Evolutionary conservation across 2,888 invertebrate species (phyloP).

Genomic region (Drosophila testacea): DNA sequence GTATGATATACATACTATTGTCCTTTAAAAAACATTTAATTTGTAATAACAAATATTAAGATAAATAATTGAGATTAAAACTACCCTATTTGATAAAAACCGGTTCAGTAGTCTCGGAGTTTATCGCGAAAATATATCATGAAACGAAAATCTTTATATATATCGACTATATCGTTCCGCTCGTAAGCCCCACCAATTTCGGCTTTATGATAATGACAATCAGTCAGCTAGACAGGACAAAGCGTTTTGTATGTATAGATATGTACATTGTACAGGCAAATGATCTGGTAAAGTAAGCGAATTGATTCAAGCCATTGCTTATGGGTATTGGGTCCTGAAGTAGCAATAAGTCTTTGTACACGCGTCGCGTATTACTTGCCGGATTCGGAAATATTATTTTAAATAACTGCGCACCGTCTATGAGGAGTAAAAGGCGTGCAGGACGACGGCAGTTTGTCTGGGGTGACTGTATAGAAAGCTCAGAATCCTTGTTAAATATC

Average conservation of each 20-base stretch:
- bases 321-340: not conserved
- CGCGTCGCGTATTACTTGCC: conserved; percentile 74
- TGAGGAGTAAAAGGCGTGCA: conserved; percentile 34
- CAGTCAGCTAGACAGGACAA: not conserved
- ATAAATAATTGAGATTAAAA: no score
- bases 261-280: not conserved
- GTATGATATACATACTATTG: no score
- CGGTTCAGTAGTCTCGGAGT: no score
- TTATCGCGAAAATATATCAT: no score
- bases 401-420: conserved; percentile 65
- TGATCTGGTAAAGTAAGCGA: not conserved
- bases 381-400: conserved; percentile 80
- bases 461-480: conserved; percentile 24
- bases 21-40: no score
- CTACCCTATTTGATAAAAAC: no score
- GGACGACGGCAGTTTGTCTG: conserved; percentile 13
- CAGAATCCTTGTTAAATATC: conserved; percentile 14
- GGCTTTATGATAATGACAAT: no score
- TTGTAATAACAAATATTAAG: no score
- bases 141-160: no score
- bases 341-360: conserved; percentile 40
- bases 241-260: not conserved
- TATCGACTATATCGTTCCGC: no score
- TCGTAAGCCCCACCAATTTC: no score
- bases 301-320: not conserved